Evolutionary conservation across 2,888 invertebrate genomes (phyloP), one percentile per base, ranked within the genome.

Genomic region (Sarcophaga carnaria): DNA sequence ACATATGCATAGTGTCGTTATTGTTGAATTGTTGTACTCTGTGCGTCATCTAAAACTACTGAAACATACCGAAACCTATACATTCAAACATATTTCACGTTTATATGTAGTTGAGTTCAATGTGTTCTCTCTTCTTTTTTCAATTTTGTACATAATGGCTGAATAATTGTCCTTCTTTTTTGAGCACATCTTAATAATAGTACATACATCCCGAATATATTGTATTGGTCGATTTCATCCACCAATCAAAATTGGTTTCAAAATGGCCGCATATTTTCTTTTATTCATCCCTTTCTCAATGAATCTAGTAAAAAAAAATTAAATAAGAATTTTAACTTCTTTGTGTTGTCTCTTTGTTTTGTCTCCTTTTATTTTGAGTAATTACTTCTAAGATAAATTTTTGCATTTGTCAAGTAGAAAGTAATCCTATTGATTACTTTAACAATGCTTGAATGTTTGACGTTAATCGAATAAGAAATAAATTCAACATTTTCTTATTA

Each of bases 161-260:
- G 84, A 84, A 91, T 91, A 91, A 92, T 91, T 92, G 90, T 92
- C 91, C 91, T 91, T 90, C 90, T 90, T 90, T 89, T 89, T 63
- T 71, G 75, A 70, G 47, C 45, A 76, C 71, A 54, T 54, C 54
- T 54, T 54, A 63, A 71, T 71, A 84, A 70, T 59, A 79, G 77
- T 75, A 64, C 88, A 88, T 90, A 89, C 54, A 12, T 90, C 91
- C 92, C 90, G 90, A 90, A 92, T 92, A 84, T 87, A 92, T 92
- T 92, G 93, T 92, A 93, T 93, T 93, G 93, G 93, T 93, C 93
- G 93, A 93, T 92, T 92, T 90, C 91, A 91, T 91, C 92, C 92
- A 93, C 93, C 93, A 93, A 93, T 93, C 93, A 92, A 91, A 93
- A 93, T 88, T 91, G 90, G 91, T 91, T 92, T 92, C 93, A 93